These are phyloP conservation scores for Tinea pellionella DNA, from an alignment of 2,888 invertebrate genomes.

Conservation along the genomic window DNA sequence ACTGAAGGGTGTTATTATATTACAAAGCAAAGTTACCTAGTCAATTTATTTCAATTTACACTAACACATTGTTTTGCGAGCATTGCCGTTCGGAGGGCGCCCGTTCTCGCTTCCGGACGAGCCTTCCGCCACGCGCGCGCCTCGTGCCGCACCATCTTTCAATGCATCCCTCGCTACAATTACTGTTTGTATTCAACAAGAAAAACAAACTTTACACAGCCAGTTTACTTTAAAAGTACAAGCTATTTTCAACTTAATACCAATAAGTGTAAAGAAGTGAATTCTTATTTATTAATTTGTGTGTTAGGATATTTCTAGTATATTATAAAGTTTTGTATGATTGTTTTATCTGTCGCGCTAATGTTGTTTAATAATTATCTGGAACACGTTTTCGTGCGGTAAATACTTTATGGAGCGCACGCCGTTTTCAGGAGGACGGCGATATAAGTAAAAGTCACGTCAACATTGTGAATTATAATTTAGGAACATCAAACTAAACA, in stretches of 20 bases:
- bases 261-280: background rate
- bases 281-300: background rate
- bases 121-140: conserved; percentile 58
- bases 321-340: background rate
- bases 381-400: conserved; percentile 42
- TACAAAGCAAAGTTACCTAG: conserved; percentile 45
- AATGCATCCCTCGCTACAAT: conserved; percentile 52
- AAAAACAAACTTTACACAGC: conserved; percentile 30
- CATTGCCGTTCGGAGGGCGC: conserved; percentile 41
- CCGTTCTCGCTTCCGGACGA: conserved; percentile 49
- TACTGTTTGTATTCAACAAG: conserved; percentile 37
- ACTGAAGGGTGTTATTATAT: conserved; percentile 25
- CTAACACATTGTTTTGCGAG: conserved; percentile 52
- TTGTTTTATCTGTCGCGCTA: conserved; percentile 24
- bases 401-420: conserved; percentile 38
- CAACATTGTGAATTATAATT: conserved; percentile 20
- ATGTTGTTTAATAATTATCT: conserved; percentile 64
- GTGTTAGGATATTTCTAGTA: background rate
- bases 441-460: conserved; percentile 42
- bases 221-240: background rate
- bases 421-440: conserved; percentile 38
- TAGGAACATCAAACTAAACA: background rate
- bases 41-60: conserved; percentile 70
- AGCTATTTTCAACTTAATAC: background rate
- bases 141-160: conserved; percentile 64